Conservation (phyloP, 2,113 vertebrate species). For the Channa argus region DNA sequence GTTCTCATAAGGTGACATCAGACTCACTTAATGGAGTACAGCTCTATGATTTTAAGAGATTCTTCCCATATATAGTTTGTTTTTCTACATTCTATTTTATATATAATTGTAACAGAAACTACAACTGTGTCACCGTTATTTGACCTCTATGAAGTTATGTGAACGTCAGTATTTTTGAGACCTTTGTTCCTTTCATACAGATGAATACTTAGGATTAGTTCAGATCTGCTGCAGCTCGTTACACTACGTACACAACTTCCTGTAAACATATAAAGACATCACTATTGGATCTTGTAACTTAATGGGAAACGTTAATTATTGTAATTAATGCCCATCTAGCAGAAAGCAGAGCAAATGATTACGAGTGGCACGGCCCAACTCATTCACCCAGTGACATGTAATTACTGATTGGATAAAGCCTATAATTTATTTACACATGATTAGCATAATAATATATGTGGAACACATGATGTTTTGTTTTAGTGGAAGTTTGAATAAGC, state of each 20-base stretch:
- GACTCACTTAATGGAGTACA: background rate
- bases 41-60: background rate
- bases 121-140: too few relatives aligned
- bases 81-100: background rate
- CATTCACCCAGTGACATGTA: constrained; percentile 15
- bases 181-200: background rate
- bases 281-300: background rate
- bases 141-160: too few relatives aligned
- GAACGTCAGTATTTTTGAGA: too few relatives aligned
- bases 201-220: background rate
- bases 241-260: too few relatives aligned
- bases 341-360: constrained; percentile 16
- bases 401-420: constrained; percentile 35
- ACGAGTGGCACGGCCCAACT: background rate
- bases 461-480: background rate
- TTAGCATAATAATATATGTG: background rate
- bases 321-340: background rate
- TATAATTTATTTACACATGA: constrained; percentile 1
- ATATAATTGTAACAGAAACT: background rate
- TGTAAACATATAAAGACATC: background rate
- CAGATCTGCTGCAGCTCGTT: background rate
- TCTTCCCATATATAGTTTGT: background rate
- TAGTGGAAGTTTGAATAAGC: too few relatives aligned
- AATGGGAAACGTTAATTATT: background rate
- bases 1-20: background rate